Conservation (phyloP, 2,797 vertebrate species). For the Paguma larvata region DNA sequence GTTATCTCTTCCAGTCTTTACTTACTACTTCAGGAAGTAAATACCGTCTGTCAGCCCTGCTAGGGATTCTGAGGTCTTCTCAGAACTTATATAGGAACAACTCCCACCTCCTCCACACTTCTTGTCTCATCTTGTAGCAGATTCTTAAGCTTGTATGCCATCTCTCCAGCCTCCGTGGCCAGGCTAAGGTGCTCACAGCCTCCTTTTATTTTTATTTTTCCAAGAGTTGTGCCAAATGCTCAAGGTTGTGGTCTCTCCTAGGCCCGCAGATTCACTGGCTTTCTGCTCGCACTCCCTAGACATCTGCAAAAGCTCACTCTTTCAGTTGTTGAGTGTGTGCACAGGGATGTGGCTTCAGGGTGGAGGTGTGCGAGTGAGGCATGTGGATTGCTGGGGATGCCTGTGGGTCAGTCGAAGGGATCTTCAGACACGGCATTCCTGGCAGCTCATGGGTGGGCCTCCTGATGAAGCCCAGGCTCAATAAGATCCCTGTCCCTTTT, state of each 20-base stretch:
- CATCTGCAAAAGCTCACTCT: neutral
- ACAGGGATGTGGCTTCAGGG: neutral
- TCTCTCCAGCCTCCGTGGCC: neutral
- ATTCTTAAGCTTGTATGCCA: neutral
- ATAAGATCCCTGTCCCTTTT: neutral
- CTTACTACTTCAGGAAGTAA: neutral
- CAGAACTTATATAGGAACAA: neutral
- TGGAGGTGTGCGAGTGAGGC: neutral
- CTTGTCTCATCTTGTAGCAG: neutral
- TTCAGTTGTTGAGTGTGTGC: neutral
- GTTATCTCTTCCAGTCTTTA: neutral
- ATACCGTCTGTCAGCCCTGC: neutral
- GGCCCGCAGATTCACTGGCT: neutral
- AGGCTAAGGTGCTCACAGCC: neutral
- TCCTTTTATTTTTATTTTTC: neutral
- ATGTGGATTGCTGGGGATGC: neutral
- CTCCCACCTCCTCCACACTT: neutral
- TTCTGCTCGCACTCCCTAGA: neutral
- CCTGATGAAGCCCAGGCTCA: neutral
- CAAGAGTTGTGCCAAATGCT: neutral
- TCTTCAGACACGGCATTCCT: neutral
- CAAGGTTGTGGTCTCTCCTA: neutral
- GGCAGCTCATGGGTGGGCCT: neutral
- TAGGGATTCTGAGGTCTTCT: neutral
- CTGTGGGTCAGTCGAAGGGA: neutral